phyloP scores from a whole-genome alignment of 2,797 vertebrate species.

The Artibeus lituratus region DNA sequence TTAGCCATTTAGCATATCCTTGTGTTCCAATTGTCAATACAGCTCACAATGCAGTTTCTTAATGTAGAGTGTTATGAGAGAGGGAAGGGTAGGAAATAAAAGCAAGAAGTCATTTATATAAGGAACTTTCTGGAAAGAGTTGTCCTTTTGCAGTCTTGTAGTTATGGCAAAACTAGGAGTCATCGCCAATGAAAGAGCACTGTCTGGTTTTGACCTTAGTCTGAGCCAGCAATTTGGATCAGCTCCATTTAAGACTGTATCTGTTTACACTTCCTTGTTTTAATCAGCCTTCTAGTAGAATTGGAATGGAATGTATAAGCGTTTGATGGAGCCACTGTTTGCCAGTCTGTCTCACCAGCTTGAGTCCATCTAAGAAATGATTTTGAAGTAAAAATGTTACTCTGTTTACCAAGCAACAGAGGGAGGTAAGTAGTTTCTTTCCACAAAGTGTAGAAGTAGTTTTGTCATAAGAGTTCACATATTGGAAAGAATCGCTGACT shows the following conservation, averaged over 20 bases:
- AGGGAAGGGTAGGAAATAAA: background rate
- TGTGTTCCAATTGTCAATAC: slow-evolving; percentile 10
- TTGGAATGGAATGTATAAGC: background rate
- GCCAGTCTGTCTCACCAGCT: slow-evolving; percentile 26
- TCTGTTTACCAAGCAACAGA: slow-evolving; percentile 47
- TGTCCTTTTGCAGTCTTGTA: background rate
- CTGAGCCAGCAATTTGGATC: slow-evolving; percentile 50
- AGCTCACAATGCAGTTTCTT: background rate
- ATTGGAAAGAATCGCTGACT: background rate
- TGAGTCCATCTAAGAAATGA: slow-evolving; percentile 19
- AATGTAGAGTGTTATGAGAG: background rate
- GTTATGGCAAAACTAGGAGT: background rate
- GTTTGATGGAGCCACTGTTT: slow-evolving; percentile 25
- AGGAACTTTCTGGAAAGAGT: background rate
- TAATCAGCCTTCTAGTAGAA: slow-evolving; percentile 61
- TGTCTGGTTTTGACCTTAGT: slow-evolving; percentile 45
- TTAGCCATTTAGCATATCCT: background rate
- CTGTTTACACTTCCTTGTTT: slow-evolving; percentile 26
- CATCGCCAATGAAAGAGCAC: background rate
- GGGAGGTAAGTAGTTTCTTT: background rate
- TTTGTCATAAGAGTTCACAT: background rate
- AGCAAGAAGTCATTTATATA: background rate
- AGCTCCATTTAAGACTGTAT: slow-evolving; percentile 52
- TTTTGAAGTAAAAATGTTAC: slow-evolving; percentile 16
- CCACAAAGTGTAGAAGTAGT: background rate